Percentiles rank a stretch among this genome's conserved stretches.
These are phyloP conservation scores for Colinus virginianus DNA, from an alignment of 2,113 vertebrate genomes.

Conservation along the genomic window DNA sequence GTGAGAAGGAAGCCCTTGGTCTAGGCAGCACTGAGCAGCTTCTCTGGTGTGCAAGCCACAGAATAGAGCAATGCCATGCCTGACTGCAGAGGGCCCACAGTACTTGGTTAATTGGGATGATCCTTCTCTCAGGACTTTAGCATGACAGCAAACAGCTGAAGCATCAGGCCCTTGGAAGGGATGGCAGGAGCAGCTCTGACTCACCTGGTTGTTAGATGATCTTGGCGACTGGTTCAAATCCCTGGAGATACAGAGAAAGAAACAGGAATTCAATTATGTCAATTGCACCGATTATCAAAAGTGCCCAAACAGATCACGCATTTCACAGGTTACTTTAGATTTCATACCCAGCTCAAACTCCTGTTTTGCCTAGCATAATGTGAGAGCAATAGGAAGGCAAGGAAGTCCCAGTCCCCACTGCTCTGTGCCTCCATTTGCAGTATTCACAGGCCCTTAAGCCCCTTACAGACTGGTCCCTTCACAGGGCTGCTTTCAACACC, in stretches of 20 bases:
- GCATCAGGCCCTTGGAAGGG: background rate
- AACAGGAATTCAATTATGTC: background rate
- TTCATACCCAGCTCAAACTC: background rate
- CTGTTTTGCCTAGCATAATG: background rate
- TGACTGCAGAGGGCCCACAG: background rate
- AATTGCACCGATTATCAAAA: background rate
- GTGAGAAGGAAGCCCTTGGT: background rate
- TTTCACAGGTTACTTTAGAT: background rate
- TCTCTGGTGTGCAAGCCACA: background rate
- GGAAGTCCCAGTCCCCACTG: background rate
- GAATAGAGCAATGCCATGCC: background rate
- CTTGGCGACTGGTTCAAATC: conserved; percentile 79
- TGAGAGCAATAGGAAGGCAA: background rate
- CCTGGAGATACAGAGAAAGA: conserved; percentile 66
- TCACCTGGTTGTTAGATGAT: conserved; percentile 80
- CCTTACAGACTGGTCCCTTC: background rate
- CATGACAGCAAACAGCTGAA: background rate
- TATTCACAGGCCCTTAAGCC: background rate
- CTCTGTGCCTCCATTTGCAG: background rate
- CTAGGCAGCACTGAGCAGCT: background rate
- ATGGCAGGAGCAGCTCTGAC: background rate
- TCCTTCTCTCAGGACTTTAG: background rate
- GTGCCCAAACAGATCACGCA: background rate
- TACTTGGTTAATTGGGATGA: background rate
- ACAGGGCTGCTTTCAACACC: background rate